Base-by-base conservation (phyloP, 2,888 invertebrate species). In the Lymantria dispar region DNA sequence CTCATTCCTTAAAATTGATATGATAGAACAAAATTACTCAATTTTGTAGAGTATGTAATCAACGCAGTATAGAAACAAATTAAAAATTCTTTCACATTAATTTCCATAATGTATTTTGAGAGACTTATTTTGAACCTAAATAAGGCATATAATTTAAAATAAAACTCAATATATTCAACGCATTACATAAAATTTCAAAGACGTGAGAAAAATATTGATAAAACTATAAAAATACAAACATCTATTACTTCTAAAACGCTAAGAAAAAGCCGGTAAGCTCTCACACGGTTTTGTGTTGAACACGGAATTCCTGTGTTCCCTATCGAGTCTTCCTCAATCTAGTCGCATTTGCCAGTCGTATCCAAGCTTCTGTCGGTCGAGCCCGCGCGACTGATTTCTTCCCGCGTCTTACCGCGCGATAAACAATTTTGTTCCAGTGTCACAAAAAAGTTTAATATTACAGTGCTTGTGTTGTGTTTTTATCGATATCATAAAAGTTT, bases 391-490 rank as follows among this genome's bases (percentile, higher is more conserved):
- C 52, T 58, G 58, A 58, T 47, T 56, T 56, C 60, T 61, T 54
- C 58, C 57, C 55, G 47, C 51, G 45, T 48, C 44, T 48, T 45
- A 43, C 55, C 50, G 59, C 63, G 52, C 66, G 62, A 57, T 48
- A 57, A 60, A 56, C 57, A 54, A 48, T 58, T 50, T 60, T 64
- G 60, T 68, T 63, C 54, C 58, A 48, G 62, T 65, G 44, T 48
- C 45, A 55, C 56, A 62, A 68, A 61, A 62, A 68, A 53, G 55
- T 50, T 46, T 47, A 54, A 43, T 48, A 59, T 52, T 50, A 51
- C 62, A 3, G 68, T 62, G 61, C n/a, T 43, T 47, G 65, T 62
- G 57, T 50, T 60, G 68, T 70, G 65, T 58, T 62, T 69, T 63
- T 63, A 49, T 52, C 36, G 50, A 43, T 38, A 45, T 51, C 46